Evolutionary conservation across 2,888 invertebrate species (phyloP), one percentile per base, ranked within the genome.

Genomic region (Drosophila tripunctata): DNA sequence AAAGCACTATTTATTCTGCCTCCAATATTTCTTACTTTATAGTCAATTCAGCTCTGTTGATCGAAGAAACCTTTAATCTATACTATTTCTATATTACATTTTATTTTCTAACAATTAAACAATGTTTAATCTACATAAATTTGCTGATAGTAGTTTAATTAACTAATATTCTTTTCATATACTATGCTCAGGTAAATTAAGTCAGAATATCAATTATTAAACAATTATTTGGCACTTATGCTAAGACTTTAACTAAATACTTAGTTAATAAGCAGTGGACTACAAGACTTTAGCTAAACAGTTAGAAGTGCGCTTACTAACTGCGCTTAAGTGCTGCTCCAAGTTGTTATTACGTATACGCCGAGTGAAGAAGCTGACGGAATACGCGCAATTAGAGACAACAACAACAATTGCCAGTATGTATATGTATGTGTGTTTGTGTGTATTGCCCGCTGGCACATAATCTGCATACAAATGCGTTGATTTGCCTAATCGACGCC

Each of bases 401-500:
- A 65, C 50, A 62, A 47, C 58, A 66, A 58, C 67, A 48, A 30
- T 24, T 44, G 33, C 35, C 31, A 10, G 8, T 31, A 21, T 51
- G 27, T 60, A n/a, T 50, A 10, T 45, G 47, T 15, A 48, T 61
- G 44, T 51, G 50, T 36, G 31, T 27, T 35, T 60, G 33, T 43
- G 44, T 56, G 60, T 43, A 60, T 48, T 72, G 73, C 76, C 76
- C 66, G 80, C 78, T 81, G 75, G 81, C 88, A 83, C 88, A 77
- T 87, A 87, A 86, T 83, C 88, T 84, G 83, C 87, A 87, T 83
- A 83, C 83, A 83, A 83, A 88, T 88, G 81, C 88, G 87, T 77
- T 80, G 84, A 87, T 87, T 88, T 86, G 83, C 88, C 84, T 87
- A 83, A 83, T 87, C 88, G 86, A 86, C 87, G 87, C 80, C 86